Evolutionary conservation across 1,140 invertebrate genomes (phyloP), one percentile per base, ranked within the genome.

Genomic region (Centruroides vittatus): DNA sequence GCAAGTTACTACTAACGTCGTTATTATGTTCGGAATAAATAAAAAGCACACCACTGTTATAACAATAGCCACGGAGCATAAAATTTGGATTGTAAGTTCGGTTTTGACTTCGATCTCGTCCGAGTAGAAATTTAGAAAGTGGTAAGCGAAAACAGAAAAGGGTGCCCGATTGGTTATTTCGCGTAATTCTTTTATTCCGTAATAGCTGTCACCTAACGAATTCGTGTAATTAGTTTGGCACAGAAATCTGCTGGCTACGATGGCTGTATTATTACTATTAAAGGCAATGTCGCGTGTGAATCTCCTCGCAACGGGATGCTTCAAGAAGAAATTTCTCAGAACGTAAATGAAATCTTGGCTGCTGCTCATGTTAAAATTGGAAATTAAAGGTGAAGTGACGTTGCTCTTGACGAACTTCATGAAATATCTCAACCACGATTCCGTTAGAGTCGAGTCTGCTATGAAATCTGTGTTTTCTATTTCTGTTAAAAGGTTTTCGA

Each of bases 1-100:
- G 62, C 95, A 86, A 3, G 90, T 91, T 0, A 98, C 91, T 88
- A 92, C 95, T 3, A 96, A 73, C 0, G 90, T 89, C 70, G 93
- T 93, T 5, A 93, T 73, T 11, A 93, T 81, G 70, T 95, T 94
- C 0, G 93, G 93, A 50, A 98, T 95, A 71, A 97, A 97, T 57
- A 97, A 82, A 66, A 94, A 86, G 0, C 91, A 92, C 23, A 95
- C 89, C 35, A 95, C 75, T 84, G 95, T 92, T 91, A 98, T 97
- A 46, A 93, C 86, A 1, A 85, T 74, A 0, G 92, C 89, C 12
- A 93, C 93, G 57, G 93, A 86, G 0, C 89, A 79, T 76, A 97
- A 89, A 62, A 90, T 88, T 68, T 96, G 92, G 6, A 97, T 82
- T 3, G 91, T 94, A 3, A 89, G 90, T 0, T 90, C 89, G 36